Percentiles rank a stretch among this genome's conserved stretches.
Conservation (phyloP, 92 coral and sea anemone species). For the Bergia puertoricense region DNA sequence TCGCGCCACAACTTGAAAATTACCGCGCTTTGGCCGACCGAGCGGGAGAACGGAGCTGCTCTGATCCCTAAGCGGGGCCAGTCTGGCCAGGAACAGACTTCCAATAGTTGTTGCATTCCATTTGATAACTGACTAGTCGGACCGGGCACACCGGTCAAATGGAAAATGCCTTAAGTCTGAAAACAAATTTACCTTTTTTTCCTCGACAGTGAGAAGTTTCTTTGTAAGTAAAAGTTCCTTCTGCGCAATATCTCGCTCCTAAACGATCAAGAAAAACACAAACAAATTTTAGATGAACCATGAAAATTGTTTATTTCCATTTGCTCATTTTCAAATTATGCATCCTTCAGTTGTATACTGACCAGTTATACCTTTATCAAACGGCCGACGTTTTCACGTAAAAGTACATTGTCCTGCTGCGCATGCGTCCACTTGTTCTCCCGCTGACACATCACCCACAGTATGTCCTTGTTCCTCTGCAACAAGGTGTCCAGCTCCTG, state of each 20-base stretch:
- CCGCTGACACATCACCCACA: slow-evolving; percentile 40
- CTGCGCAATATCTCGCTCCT: slow-evolving; percentile 25
- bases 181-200: neutral
- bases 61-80: too few relatives aligned
- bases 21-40: too few relatives aligned
- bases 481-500: slow-evolving; percentile 38
- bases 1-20: too few relatives aligned
- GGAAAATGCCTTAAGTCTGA: too few relatives aligned
- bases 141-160: too few relatives aligned
- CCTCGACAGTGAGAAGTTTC: slow-evolving; percentile 1
- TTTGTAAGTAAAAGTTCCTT: slow-evolving; percentile 6
- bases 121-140: too few relatives aligned
- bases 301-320: too few relatives aligned
- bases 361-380: slow-evolving; percentile 21
- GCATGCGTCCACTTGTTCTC: slow-evolving; percentile 43
- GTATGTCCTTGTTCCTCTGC: slow-evolving; percentile 39
- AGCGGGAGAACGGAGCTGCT: too few relatives aligned
- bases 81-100: too few relatives aligned
- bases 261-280: neutral
- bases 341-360: neutral
- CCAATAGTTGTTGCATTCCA: too few relatives aligned
- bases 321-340: neutral
- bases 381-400: neutral
- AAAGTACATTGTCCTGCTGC: slow-evolving; percentile 7
- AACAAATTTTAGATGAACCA: neutral